These are phyloP conservation scores for Spea multiplicata DNA, from an alignment of 2,113 vertebrate genomes.

Conservation along the genomic window DNA sequence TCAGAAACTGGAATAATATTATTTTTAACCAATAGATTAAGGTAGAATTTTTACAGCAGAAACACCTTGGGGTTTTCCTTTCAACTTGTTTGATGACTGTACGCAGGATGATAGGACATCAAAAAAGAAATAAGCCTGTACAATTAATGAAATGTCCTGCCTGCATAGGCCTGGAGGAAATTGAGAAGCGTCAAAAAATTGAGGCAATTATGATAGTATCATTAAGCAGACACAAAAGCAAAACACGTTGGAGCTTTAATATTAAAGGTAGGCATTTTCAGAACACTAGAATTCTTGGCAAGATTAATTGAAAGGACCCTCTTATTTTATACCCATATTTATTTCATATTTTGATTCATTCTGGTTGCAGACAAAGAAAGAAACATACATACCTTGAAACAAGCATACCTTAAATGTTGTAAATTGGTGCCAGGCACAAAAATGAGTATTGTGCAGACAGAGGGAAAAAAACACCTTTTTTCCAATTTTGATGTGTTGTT, in stretches of 20 bases:
- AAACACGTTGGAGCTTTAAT: background rate
- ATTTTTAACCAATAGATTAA: too few species aligned
- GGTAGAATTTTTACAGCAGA: too few species aligned
- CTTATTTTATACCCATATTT: background rate
- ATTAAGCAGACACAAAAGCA: conserved; percentile 1
- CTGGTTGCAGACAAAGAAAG: conserved; percentile 10
- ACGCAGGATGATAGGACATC: background rate
- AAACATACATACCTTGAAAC: conserved; percentile 17
- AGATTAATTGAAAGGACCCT: background rate
- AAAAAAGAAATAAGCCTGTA: background rate
- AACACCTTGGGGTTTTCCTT: too few species aligned
- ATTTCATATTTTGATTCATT: background rate
- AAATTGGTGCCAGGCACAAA: conserved; percentile 11
- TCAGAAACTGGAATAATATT: too few species aligned
- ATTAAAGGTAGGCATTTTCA: background rate
- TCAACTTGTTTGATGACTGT: background rate
- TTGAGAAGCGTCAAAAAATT: background rate
- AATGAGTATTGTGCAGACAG: background rate
- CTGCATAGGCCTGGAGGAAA: background rate
- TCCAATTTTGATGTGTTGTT: conserved; percentile 1
- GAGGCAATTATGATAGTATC: background rate
- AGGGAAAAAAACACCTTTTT: background rate
- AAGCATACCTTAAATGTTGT: conserved; percentile 21
- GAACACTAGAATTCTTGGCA: background rate
- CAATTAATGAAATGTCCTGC: background rate